phyloP scores from a whole-genome alignment of 23 tunicate species.

The Trididemnum miniatum region DNA sequence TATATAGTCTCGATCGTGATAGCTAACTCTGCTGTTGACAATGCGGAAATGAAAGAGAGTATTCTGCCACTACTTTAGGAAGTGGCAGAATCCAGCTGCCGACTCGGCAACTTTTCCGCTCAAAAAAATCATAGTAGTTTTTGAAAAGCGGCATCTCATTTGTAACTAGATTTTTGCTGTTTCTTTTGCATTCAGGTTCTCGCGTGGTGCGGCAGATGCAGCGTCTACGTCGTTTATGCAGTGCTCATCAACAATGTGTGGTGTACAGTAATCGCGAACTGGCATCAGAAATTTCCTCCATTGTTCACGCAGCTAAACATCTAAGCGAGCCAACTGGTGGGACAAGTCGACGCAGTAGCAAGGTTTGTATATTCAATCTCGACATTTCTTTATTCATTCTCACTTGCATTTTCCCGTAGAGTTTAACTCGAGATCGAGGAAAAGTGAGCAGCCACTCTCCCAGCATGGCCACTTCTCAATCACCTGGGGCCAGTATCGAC shows the following conservation, averaged over 20 bases:
- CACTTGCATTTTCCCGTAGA: neutral
- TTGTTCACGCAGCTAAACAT: slow-evolving; percentile 90
- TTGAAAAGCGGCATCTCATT: no score
- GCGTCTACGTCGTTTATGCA: slow-evolving; percentile 82
- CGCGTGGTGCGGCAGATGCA: slow-evolving; percentile 88
- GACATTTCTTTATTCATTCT: no score
- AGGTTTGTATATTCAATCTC: no score
- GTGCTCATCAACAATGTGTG: slow-evolving; percentile 92
- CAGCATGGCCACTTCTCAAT: neutral
- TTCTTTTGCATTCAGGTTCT: slow-evolving; percentile 27
- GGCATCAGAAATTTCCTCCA: slow-evolving; percentile 90
- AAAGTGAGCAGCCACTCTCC: neutral
- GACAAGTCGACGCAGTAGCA: neutral
- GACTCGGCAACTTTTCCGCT: no score
- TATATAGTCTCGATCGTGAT: no score
- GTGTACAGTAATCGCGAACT: slow-evolving; percentile 94
- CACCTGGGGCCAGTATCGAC: slow-evolving; percentile 82
- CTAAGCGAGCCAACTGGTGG: slow-evolving; percentile 31
- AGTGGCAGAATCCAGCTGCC: no score
- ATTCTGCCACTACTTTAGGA: no score
- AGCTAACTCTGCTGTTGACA: no score
- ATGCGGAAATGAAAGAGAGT: no score
- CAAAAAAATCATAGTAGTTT: no score
- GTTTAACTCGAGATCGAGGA: neutral
- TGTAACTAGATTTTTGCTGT: no score